A percentile compares a stretch with the other conserved stretches of the same genome.
Evolutionary conservation across 2,888 invertebrate species (phyloP).

Genomic region (Hoplodrina blanda): DNA sequence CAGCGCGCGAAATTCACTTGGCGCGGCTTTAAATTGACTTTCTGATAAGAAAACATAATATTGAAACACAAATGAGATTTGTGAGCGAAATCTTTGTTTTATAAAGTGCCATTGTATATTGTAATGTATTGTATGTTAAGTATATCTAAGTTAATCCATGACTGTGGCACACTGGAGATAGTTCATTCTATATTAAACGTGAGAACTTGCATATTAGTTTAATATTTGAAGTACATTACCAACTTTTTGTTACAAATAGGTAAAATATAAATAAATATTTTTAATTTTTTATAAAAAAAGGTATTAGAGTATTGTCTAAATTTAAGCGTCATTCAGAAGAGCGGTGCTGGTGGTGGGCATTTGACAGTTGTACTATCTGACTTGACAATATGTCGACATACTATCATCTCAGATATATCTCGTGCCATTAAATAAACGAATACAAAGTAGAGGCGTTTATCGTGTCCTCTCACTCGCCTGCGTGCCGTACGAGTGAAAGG

Average conservation of each 20-base stretch:
- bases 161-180: conserved; percentile 63
- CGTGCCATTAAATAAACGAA: too few species aligned
- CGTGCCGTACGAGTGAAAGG: background rate
- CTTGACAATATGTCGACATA: background rate
- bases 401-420: too few species aligned
- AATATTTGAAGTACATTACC: conserved; percentile 37
- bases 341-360: too few species aligned
- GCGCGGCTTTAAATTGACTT: conserved; percentile 24
- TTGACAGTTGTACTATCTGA: too few species aligned
- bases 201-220: conserved; percentile 25
- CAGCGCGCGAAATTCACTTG: background rate
- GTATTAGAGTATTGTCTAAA: background rate
- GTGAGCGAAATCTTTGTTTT: conserved; percentile 56
- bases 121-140: conserved; percentile 62
- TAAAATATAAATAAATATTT: conserved; percentile 18
- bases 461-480: background rate
- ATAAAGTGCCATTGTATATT: conserved; percentile 65
- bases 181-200: conserved; percentile 49
- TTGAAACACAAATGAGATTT: conserved; percentile 55
- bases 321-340: background rate
- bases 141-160: conserved; percentile 69
- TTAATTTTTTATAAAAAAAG: conserved; percentile 9
- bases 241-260: conserved; percentile 6
- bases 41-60: conserved; percentile 28
- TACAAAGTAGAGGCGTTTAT: too few species aligned